Conservation (phyloP, 2,888 invertebrate genomes). For the Selenia dentaria region DNA sequence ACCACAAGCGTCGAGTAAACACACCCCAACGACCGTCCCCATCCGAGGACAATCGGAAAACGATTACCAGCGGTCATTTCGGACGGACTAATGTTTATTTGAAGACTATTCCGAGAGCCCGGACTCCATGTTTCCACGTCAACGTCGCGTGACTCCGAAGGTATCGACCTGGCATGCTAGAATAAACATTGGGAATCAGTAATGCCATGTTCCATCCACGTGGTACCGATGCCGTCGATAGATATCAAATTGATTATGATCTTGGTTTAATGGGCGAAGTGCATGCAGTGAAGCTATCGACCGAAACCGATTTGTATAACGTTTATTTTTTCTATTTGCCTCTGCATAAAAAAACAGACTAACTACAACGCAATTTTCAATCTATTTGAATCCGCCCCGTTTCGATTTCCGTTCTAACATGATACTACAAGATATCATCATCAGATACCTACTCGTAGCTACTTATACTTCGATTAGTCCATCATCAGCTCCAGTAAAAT, state of each 20-base stretch:
- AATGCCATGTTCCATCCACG: slow-evolving; percentile 33
- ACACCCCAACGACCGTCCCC: slow-evolving; percentile 41
- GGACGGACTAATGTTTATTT: slow-evolving; percentile 65
- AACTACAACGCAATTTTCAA: too few species aligned
- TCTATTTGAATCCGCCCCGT: too few species aligned
- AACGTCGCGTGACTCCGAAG: slow-evolving; percentile 58
- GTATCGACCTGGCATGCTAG: slow-evolving; percentile 48
- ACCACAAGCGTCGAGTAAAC: slow-evolving; percentile 43
- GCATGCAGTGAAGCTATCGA: slow-evolving; percentile 18
- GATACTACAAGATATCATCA: too few species aligned
- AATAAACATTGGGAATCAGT: slow-evolving; percentile 42
- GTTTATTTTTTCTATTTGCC: not conserved
- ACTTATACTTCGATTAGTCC: too few species aligned
- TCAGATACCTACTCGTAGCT: too few species aligned
- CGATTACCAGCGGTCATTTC: slow-evolving; percentile 58
- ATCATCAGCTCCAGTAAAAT: not conserved
- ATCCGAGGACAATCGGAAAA: slow-evolving; percentile 60
- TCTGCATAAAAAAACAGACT: not conserved
- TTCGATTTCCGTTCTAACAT: too few species aligned
- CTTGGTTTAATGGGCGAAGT: slow-evolving; percentile 21
- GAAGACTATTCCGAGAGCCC: slow-evolving; percentile 50
- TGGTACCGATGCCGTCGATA: slow-evolving; percentile 30
- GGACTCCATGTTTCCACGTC: slow-evolving; percentile 40
- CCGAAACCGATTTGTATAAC: not conserved
- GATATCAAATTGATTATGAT: slow-evolving; percentile 30